phyloP scores from a whole-genome alignment of 53 echinoderm and acorn worm genomes.

The Patiria pectinifera region DNA sequence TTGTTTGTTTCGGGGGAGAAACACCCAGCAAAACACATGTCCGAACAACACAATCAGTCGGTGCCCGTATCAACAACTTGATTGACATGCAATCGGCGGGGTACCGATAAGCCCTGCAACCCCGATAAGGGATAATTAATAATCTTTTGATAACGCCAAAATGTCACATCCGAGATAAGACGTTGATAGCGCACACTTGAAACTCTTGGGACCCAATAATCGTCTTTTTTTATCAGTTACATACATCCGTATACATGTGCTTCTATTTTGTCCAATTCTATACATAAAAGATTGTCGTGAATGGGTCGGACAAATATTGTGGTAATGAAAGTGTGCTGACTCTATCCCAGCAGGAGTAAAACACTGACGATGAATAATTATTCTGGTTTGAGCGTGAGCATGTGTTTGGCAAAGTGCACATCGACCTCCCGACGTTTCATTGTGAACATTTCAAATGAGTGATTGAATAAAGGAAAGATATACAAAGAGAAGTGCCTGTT shows the following conservation, averaged over 20 bases:
- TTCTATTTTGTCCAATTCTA: constrained; percentile 2
- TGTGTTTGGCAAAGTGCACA: constrained; percentile 20
- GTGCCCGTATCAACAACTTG: background rate
- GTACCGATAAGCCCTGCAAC: background rate
- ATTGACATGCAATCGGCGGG: constrained; percentile 4
- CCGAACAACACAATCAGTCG: constrained; percentile 7
- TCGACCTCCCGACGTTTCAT: background rate
- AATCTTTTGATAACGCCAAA: constrained; percentile 13
- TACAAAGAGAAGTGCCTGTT: too few species aligned
- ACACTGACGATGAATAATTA: constrained; percentile 31
- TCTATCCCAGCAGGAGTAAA: background rate
- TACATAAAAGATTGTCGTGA: background rate
- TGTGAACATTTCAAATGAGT: background rate
- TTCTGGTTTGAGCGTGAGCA: background rate
- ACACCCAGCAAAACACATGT: constrained; percentile 6
- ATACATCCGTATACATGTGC: background rate
- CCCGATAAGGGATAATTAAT: constrained; percentile 33
- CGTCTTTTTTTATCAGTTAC: background rate
- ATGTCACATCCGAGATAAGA: constrained; percentile 16
- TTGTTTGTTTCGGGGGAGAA: constrained; percentile 15
- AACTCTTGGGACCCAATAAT: background rate
- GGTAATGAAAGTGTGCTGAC: constrained; percentile 25
- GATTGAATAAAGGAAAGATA: background rate
- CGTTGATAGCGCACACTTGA: background rate
- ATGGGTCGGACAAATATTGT: background rate